Conservation (phyloP, 2,113 vertebrate species). For the Cariama cristata region DNA sequence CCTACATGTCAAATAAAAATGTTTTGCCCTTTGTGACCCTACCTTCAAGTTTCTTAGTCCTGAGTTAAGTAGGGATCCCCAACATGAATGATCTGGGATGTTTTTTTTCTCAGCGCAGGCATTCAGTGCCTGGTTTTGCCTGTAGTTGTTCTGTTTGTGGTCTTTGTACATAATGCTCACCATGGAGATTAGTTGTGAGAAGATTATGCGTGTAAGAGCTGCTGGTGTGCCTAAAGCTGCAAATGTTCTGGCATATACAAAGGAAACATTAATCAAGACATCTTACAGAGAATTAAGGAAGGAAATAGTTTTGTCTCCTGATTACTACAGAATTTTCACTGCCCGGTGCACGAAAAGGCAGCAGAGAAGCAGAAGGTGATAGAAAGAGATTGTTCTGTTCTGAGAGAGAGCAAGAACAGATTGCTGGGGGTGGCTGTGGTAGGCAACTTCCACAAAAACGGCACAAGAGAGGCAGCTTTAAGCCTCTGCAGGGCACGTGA, state of each 20-base stretch:
- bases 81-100: background rate
- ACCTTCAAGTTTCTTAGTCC: background rate
- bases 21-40: background rate
- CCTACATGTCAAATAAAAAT: background rate
- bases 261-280: constrained; percentile 38
- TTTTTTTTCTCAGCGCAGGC: background rate
- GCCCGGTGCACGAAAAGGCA: background rate
- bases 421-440: background rate
- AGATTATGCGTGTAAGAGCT: background rate
- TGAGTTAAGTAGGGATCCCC: background rate
- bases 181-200: background rate
- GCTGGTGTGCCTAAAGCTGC: background rate
- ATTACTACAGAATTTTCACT: background rate
- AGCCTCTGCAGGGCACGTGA: background rate
- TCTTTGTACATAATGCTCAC: background rate
- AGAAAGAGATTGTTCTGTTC: background rate
- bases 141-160: constrained; percentile 10
- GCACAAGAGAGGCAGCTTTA: background rate
- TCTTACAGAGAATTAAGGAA: constrained; percentile 47
- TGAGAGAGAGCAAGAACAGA: background rate
- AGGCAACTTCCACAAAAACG: background rate
- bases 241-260: constrained; percentile 4
- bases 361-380: background rate
- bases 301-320: constrained; percentile 23
- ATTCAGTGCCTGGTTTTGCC: background rate